These are phyloP conservation scores for Rana temporaria DNA, from an alignment of 2,113 vertebrate genomes.

Conservation along the genomic window DNA sequence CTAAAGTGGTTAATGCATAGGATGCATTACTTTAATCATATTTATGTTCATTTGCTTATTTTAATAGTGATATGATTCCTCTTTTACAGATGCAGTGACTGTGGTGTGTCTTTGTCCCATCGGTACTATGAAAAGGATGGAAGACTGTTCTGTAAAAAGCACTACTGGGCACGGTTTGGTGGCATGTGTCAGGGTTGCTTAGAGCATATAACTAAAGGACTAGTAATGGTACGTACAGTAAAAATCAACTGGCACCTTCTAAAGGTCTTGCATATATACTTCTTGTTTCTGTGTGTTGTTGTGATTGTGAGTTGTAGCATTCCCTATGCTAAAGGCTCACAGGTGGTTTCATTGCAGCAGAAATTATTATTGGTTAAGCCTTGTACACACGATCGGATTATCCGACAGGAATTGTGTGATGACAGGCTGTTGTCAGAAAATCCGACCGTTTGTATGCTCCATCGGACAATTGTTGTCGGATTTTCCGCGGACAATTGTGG, in stretches of 20 bases:
- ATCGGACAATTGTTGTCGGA: too few species aligned
- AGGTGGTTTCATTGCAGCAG: neutral
- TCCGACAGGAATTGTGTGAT: too few species aligned
- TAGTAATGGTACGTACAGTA: conserved; percentile 88
- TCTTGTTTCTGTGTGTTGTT: neutral
- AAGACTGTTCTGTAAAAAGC: conserved; percentile 94
- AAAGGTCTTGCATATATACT: neutral
- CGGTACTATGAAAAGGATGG: conserved; percentile 99
- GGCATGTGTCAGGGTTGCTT: conserved; percentile 95
- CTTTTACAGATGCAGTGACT: conserved; percentile 86
- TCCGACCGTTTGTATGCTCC: too few species aligned
- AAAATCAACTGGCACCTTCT: neutral
- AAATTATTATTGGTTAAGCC: too few species aligned
- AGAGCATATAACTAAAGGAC: conserved; percentile 92
- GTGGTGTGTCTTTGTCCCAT: conserved; percentile 87
- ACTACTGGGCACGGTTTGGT: conserved; percentile 93
- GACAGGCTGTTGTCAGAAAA: too few species aligned
- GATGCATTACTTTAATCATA: too few species aligned
- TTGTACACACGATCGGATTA: too few species aligned
- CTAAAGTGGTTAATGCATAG: too few species aligned
- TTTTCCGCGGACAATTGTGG: too few species aligned
- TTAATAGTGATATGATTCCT: neutral
- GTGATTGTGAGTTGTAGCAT: neutral
- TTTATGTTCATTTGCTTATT: neutral
- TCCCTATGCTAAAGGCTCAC: neutral